Evolutionary conservation across 2,797 vertebrate genomes (phyloP), one percentile per base, ranked within the genome.

Genomic region (Percopsis omiscomaycus): DNA sequence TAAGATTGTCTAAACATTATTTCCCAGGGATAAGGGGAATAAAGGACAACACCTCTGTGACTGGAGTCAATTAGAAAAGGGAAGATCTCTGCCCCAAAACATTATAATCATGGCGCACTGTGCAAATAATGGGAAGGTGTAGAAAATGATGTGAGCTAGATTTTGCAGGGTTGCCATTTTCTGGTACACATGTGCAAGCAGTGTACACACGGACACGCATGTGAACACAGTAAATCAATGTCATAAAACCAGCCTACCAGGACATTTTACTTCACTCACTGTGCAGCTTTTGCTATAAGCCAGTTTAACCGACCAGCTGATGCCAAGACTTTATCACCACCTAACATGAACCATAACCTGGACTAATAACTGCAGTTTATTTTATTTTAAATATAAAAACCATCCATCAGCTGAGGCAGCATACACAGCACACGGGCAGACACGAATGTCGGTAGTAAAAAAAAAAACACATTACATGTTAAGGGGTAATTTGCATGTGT

Each of bases 1-100:
- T 85, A 73, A 80, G 75, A 81, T 73, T 83, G 73, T 79, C 73
- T 75, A 64, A 84, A 82, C 80, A 86, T 77, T 12, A 80, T 77
- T 75, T 85, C 81, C 64, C 64, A 74, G 67, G 81, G 73, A 37
- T 37, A 37, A 70, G 64, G 66, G 66, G 83, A 77, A 81, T 80
- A 51, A 88, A 73, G 83, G 83, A 74, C 52, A 79, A 83, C 55
- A 60, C 68, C 59, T 77, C 68, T 77, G 45, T 53, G 68, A 66
- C 49, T 73, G 64, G 60, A 81, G 82, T 81, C 79, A 85, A 82
- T 85, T 84, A 77, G 46, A 75, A 66, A 51, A 30, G 59, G 73
- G 72, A 74, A 53, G 73, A 78, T 74, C 73, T 74, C 55, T 71
- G 58, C 32, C 71, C 66, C 60, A 22, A 77, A 78, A 84, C 64